Evolutionary conservation across 2,797 vertebrate genomes (phyloP).

Genomic region (Coregonus sp.): DNA sequence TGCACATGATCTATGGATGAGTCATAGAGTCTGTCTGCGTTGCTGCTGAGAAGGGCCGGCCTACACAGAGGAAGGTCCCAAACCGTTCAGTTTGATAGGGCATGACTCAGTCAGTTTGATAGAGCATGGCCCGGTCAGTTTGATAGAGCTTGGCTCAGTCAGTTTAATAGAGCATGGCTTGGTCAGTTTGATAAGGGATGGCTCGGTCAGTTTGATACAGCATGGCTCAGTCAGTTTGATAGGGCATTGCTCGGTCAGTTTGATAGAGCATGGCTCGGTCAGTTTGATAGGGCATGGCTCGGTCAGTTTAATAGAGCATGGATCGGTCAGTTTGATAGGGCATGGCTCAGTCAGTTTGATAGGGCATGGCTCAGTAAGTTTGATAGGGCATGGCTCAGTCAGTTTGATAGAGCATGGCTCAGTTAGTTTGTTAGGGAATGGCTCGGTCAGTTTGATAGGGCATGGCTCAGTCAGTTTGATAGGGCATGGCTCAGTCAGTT

Average conservation of each 20-base stretch:
- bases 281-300: slow-evolving; percentile 37
- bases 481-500: slow-evolving; percentile 42
- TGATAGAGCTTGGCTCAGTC: too few relatives aligned
- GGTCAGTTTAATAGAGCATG: slow-evolving; percentile 35
- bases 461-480: too few relatives aligned
- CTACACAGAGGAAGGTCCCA: slow-evolving; percentile 7
- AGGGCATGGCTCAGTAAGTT: too few relatives aligned
- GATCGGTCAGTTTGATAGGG: slow-evolving; percentile 41
- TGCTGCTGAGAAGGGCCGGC: background rate
- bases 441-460: slow-evolving; percentile 35
- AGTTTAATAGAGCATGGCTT: slow-evolving; percentile 15
- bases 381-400: slow-evolving; percentile 24
- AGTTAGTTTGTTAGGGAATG: background rate
- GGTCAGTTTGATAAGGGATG: slow-evolving; percentile 34
- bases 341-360: slow-evolving; percentile 38
- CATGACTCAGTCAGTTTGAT: slow-evolving; percentile 38
- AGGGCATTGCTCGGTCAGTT: slow-evolving; percentile 41
- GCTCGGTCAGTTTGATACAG: slow-evolving; percentile 38
- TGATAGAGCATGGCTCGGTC: slow-evolving; percentile 24
- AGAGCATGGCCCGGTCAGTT: slow-evolving; percentile 41
- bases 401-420: slow-evolving; percentile 21
- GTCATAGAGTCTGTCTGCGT: slow-evolving; percentile 12
- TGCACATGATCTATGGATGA: slow-evolving; percentile 10
- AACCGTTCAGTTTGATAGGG: slow-evolving; percentile 39
- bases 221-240: too few relatives aligned